Evolutionary conservation across 2,113 vertebrate species (phyloP).

Genomic region (Siphamia tubifer): DNA sequence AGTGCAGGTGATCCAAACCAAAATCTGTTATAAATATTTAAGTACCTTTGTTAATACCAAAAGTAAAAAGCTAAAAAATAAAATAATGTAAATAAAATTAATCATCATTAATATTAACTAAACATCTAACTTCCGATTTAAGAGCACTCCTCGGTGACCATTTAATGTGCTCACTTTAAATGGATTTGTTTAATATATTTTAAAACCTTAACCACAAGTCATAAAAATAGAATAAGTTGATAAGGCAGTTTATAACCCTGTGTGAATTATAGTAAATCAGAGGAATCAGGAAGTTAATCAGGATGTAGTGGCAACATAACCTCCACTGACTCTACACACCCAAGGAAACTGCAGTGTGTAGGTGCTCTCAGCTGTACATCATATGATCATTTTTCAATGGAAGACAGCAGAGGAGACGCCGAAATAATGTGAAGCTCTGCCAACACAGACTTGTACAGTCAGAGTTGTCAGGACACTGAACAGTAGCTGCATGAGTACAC

Average conservation of each 20-base stretch:
- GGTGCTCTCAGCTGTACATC: slow-evolving; percentile 32
- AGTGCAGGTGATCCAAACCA: no score
- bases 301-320: slow-evolving; percentile 28
- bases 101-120: no score
- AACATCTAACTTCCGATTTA: no score
- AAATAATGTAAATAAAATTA: no score
- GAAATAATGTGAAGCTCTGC: not conserved
- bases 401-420: not conserved
- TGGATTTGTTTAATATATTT: no score
- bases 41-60: no score
- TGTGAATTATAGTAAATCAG: not conserved
- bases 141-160: no score
- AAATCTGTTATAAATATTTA: no score
- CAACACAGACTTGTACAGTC: not conserved
- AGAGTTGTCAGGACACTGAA: not conserved
- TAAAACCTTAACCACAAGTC: not conserved
- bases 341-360: slow-evolving; percentile 40
- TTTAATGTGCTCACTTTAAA: no score
- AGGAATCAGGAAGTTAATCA: slow-evolving; percentile 32
- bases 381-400: not conserved
- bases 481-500: not conserved
- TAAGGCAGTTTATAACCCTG: not conserved
- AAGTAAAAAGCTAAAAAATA: no score
- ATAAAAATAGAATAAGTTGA: not conserved
- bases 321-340: slow-evolving; percentile 57